Evolutionary conservation across 1,140 invertebrate genomes (phyloP), one percentile per base, ranked within the genome.

Genomic region (Drosophila punjabiensis): DNA sequence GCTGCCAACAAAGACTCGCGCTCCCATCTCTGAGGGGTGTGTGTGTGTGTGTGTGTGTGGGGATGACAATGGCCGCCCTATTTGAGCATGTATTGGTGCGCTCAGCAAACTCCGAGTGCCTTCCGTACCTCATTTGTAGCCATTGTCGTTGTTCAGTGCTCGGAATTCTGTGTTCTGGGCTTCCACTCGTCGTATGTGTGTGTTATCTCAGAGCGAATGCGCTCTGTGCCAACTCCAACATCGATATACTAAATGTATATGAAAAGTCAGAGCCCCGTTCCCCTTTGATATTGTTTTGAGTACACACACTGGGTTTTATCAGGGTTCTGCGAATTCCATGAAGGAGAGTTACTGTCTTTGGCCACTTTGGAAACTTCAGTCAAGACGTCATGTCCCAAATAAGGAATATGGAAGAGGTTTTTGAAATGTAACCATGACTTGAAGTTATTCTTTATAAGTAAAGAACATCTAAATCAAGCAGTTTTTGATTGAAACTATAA

Each of bases 21-120:
- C 62, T 58, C 58, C 43, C 45, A 47, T 10, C 24, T 5, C 43
- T 45, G 64, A 7, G 37, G 24, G 16, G n/a, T n/a, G n/a, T n/a
- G n/a, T 6, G 16, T n/a, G 33, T 58, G 11, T 37, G 50, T 47
- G 20, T 65, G 20, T 10, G 24, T 18, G 45, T 37, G 45, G 4
- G 63, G 18, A 39, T 86, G 66, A 68, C 76, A 89, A 88, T 88
- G 84, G 85, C 81, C 56, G 83, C 83, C 83, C 81, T 70, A 59
- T 45, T 48, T 41, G 48, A 8, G 66, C 16, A 20, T 59, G 85
- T 88, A 81, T 88, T 84, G 52, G 81, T 84, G 81, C 69, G 85
- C 84, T 88, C 85, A 88, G 77, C 60, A 77, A 66, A 58, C 62
- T 56, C 59, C 14, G 16, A 56, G 41, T 69, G 28, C 28, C 28